These are phyloP conservation scores for Mythimna ferrago DNA, from an alignment of 2,888 invertebrate genomes.

Conservation along the genomic window DNA sequence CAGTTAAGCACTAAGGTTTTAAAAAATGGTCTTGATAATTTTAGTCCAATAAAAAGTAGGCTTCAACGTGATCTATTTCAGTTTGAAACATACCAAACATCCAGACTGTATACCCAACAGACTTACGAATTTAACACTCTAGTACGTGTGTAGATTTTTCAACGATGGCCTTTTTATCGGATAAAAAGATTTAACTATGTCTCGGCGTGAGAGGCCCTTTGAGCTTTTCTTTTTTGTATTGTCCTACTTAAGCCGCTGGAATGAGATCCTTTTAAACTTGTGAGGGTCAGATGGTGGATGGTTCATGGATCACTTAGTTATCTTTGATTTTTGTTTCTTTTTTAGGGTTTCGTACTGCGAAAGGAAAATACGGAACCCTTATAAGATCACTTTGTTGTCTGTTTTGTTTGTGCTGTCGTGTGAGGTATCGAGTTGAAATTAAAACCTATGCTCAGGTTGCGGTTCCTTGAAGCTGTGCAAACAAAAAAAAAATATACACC, in stretches of 20 bases:
- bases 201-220: not conserved
- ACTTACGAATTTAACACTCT: slow-evolving; percentile 8
- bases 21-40: not conserved
- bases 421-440: too few species aligned
- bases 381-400: too few species aligned
- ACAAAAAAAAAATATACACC: too few species aligned
- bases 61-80: not conserved
- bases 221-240: slow-evolving; percentile 13
- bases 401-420: too few species aligned
- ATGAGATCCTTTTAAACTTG: not conserved
- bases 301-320: not conserved
- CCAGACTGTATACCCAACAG: not conserved
- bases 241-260: not conserved
- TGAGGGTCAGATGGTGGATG: slow-evolving; percentile 4
- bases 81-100: not conserved
- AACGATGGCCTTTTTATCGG: slow-evolving; percentile 3
- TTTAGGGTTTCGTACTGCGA: too few species aligned
- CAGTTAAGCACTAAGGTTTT: too few species aligned
- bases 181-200: slow-evolving; percentile 20
- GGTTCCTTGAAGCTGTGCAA: too few species aligned
- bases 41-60: not conserved
- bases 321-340: not conserved
- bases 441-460: too few species aligned
- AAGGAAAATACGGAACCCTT: too few species aligned
- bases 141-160: slow-evolving; percentile 18